Evolutionary conservation across 37 sponge, comb jelly and placozoan genomes (phyloP), one percentile per base, ranked within the genome.

Genomic region (Tethya wilhelma): DNA sequence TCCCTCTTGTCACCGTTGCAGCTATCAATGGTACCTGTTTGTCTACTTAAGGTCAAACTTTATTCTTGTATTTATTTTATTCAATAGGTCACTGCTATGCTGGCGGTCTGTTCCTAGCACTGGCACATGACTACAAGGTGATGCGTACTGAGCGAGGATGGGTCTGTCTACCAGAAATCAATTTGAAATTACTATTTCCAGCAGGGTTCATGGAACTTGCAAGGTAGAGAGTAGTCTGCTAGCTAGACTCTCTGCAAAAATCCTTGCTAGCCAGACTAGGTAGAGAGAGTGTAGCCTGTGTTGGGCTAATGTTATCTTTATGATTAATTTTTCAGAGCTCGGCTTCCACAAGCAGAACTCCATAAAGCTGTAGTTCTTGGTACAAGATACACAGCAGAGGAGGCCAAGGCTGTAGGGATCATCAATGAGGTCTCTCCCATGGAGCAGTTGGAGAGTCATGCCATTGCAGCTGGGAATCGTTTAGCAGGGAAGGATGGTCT

Each of bases 1-100:
- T 93, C 44, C 89, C 89, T 0, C 37, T 89, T 34, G 81, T 89
- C 17, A 93, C 93, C 37, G 78, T 93, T 38, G 93, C 93, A 45
- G 93, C 93, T 17, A 63, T 89, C 38, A 93, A 89, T 59, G 93
- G 93, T 93, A 63, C 53, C 53, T 19, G 9, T n/a, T n/a, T n/a
- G n/a, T n/a, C n/a, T n/a, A n/a, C n/a, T n/a, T n/a, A n/a, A n/a
- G n/a, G n/a, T n/a, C n/a, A n/a, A n/a, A n/a, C n/a, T n/a, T n/a
- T n/a, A n/a, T n/a, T n/a, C n/a, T 49, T 9, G 14, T 49, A 49
- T 49, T 49, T 19, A 2, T 6, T 59, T 64, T 38, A 25, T 31
- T 22, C 8, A 19, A 12, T 56, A 93, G 93, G 94, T 34, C 94
- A 93, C 53, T 75, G 67, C 11, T 89, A 77, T 86, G 94, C 90